A percentile compares a stretch with the other conserved stretches of the same genome.
phyloP scores from a whole-genome alignment of 2,888 invertebrate species.

The Callosobruchus maculatus region DNA sequence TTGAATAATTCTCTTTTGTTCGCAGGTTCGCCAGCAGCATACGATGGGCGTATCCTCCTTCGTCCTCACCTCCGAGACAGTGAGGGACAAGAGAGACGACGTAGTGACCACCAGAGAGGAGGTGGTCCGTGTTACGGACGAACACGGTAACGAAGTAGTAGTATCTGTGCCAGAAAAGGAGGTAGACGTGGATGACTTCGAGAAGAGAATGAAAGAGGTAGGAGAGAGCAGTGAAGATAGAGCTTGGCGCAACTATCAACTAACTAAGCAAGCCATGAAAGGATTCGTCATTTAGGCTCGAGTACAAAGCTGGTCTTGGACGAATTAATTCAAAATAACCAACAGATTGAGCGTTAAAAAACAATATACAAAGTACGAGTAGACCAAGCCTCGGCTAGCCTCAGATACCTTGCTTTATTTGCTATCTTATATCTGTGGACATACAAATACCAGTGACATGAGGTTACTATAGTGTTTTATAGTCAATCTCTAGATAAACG shows the following conservation, averaged over 20 bases:
- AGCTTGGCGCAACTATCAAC: constrained; percentile 52
- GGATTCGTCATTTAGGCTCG: constrained; percentile 45
- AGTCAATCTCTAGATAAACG: no score
- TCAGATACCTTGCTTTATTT: no score
- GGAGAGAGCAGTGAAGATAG: constrained; percentile 43
- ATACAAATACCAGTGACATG: no score
- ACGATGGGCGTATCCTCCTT: constrained; percentile 54
- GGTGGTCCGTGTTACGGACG: constrained; percentile 17
- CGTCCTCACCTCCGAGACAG: constrained; percentile 53
- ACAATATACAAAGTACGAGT: no score
- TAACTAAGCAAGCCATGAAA: constrained; percentile 58
- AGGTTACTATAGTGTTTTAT: no score
- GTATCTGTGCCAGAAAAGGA: constrained; percentile 20
- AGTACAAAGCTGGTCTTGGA: background rate
- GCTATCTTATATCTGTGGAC: no score
- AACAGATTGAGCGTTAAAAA: no score
- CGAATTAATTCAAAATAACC: no score
- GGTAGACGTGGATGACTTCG: constrained; percentile 43
- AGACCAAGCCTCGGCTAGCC: no score
- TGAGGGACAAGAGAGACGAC: constrained; percentile 42
- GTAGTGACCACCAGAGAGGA: constrained; percentile 25
- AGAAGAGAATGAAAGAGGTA: constrained; percentile 51
- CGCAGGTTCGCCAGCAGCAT: constrained; percentile 48
- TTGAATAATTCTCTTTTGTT: background rate
- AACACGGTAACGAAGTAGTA: constrained; percentile 18